Evolutionary conservation across 2,113 vertebrate genomes (phyloP), one percentile per base, ranked within the genome.

Genomic region (Protobothrops mucrosquamatus): DNA sequence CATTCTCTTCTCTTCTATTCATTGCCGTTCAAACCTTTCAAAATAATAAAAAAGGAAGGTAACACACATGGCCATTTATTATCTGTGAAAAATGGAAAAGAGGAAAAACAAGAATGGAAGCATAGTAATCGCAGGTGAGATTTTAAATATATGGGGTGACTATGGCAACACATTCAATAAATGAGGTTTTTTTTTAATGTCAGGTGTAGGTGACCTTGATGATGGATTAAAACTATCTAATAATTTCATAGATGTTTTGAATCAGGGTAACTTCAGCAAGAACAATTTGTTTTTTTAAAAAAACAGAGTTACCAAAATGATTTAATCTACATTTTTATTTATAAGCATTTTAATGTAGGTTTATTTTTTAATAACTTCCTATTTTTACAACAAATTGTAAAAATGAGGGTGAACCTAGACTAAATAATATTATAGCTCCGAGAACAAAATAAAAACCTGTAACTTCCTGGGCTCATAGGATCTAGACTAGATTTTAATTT

Each of bases 71-170:
- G 87, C 91, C 14, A 57, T 56, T n/a, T 2, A 94, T 46, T 34
- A 92, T 85, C 93, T n/a, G 92, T 85, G 4, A 29, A 52, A 92
- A 91, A 59, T 34, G n/a, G 52, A 90, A 96, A 93, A 18, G 15
- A 93, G 24, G 59, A 94, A 87, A 93, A 57, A 9, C n/a, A n/a
- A 87, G 46, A 24, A 88, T 39, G 59, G 59, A 89, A 89, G 18
- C 61, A 92, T 29, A 90, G 10, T 56, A 91, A 59, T 5, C 7
- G 86, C 1, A 1, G 22, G n/a, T 91, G 92, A 87, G 8, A 2
- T 93, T 43, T 93, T 88, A 74, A 93, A 93, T 95, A 85, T 34
- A 87, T 61, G 4, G 34, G 94, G 3, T 64, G 22, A 22, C 89
- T 89, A 91, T 91, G 24, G 86, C 57, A 34, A 89, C 23, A 69